Evolutionary conservation across 1,140 invertebrate species (phyloP).

Genomic region (Zaprionus capensis): DNA sequence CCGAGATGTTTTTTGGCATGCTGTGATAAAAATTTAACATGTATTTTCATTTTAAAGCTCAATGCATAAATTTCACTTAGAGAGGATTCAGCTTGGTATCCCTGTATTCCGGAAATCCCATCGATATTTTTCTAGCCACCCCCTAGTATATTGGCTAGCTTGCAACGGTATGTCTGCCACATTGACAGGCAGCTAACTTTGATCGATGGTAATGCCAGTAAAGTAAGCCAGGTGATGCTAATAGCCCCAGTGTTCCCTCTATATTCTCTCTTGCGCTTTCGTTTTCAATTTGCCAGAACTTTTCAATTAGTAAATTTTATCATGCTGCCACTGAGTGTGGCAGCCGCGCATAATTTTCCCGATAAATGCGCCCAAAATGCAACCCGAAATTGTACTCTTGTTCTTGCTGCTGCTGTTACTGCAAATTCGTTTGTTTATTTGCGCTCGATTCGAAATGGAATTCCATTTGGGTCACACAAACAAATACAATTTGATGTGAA

Average conservation of each 20-base stretch:
- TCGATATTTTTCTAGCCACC: conserved; percentile 9
- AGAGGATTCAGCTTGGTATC: background rate
- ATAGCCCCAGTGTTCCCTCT: background rate
- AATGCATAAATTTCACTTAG: conserved; percentile 2
- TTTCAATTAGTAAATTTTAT: conserved; percentile 73
- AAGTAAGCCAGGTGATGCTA: background rate
- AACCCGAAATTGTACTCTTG: conserved; percentile 34
- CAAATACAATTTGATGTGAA: conserved; percentile 21
- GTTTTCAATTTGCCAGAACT: conserved; percentile 18
- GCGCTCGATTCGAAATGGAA: conserved; percentile 34
- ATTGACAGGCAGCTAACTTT: conserved; percentile 25
- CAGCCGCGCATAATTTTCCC: conserved; percentile 22
- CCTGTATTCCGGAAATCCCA: background rate
- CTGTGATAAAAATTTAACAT: conserved; percentile 34
- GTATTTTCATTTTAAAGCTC: conserved; percentile 24
- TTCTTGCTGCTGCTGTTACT: background rate
- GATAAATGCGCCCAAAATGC: conserved; percentile 38
- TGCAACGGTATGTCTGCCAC: background rate
- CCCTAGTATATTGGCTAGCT: background rate
- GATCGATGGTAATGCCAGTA: conserved; percentile 28
- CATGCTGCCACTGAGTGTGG: conserved; percentile 13
- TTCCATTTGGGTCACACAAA: conserved; percentile 62
- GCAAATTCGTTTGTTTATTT: conserved; percentile 51
- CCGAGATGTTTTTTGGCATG: conserved; percentile 40
- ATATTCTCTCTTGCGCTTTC: too few species aligned